These are phyloP conservation scores for Danio choprae DNA, from an alignment of 2,797 vertebrate species.

Conservation along the genomic window DNA sequence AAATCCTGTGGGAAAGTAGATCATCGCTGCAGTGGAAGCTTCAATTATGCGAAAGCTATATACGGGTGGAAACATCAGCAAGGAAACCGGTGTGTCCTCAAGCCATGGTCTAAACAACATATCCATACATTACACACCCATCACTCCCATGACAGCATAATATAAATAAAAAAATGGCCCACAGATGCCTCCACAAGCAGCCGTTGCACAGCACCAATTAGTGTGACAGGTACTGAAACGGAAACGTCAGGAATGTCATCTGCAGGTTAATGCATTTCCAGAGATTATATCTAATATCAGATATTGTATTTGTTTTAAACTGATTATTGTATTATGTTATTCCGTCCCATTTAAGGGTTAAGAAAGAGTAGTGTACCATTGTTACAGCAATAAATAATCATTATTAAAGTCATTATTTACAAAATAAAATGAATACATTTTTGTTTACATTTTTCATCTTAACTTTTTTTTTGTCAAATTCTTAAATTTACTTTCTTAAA, in stretches of 20 bases:
- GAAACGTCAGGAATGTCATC: neutral
- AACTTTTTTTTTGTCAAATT: too few species aligned
- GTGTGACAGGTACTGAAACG: neutral
- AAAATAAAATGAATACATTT: too few species aligned
- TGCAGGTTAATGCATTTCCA: neutral
- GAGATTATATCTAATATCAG: neutral
- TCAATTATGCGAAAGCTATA: neutral
- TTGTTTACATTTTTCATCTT: too few species aligned
- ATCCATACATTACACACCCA: conserved; percentile 1
- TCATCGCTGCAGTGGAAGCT: neutral
- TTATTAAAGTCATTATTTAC: too few species aligned
- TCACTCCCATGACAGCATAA: neutral
- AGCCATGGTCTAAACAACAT: neutral
- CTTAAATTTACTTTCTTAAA: too few species aligned
- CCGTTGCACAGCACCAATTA: conserved; percentile 32
- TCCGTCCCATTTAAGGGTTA: neutral
- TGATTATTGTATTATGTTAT: neutral
- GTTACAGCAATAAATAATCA: neutral
- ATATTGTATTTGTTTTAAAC: neutral
- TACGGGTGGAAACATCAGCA: neutral
- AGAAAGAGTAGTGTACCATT: neutral
- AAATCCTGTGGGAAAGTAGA: conserved; percentile 19
- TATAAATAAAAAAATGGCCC: conserved; percentile 14
- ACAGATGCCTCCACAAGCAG: conserved; percentile 6
- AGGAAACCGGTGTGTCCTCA: neutral